Evolutionary conservation across 2,797 vertebrate species (phyloP), one percentile per base, ranked within the genome.

Genomic region (Ptychadena robeensis): DNA sequence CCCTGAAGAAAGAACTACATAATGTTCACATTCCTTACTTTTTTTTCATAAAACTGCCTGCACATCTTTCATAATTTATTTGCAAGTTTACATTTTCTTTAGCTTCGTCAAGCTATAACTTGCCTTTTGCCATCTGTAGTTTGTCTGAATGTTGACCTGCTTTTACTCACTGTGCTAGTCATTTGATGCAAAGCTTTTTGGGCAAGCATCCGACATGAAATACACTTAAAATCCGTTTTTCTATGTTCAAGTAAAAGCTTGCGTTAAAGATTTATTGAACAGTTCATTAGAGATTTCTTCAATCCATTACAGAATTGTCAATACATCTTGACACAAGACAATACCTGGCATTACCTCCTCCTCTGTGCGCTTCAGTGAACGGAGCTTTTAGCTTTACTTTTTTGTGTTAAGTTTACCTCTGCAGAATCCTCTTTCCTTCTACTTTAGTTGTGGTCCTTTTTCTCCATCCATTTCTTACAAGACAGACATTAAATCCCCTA

Each of bases 351-450:
- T 27, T 76, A 27, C 28, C 15, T 76, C 67, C 30, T 77, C 12
- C 68, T 30, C 70, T 71, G 35, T 73, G 18, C 34, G 32, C 59
- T 38, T 37, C 37, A 37, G 18, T 78, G 57, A 57, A 31, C 32
- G 22, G 57, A 9, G 32, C 22, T 79, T 40, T 44, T 73, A 44
- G 74, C 6, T 67, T 79, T 34, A 35, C 57, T 65, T 72, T 65
- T 83, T 14, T 83, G 57, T 73, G 40, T 78, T 59, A 79, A 67
- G 32, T 83, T 79, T 79, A 73, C 44, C 69, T 66, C 44, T 35
- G 40, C 35, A 73, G 59, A 79, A 59, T 22, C 40, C 35, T 68
- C 10, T 67, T 63, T 63, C 44, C 40, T 28, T 53, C 15, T 7
- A n/a, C 44, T 7, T 1, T 22, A 22, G 44, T 22, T 53, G 14